Evolutionary conservation across 2,888 invertebrate species (phyloP).

Genomic region (Noctua janthina): DNA sequence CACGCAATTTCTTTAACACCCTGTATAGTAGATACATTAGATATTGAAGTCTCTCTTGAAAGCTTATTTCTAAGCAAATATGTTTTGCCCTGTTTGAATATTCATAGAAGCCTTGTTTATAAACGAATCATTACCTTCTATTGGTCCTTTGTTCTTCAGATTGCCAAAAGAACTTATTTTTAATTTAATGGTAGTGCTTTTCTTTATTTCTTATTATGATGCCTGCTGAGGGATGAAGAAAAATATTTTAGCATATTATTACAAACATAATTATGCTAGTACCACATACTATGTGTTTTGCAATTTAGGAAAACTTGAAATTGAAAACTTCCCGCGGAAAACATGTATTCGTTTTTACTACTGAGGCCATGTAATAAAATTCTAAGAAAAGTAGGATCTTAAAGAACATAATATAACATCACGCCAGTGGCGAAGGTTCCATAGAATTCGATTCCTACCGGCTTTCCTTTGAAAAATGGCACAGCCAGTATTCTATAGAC

Average conservation of each 20-base stretch:
- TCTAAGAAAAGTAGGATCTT: not conserved
- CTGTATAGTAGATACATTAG: not conserved
- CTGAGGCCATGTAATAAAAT: not conserved
- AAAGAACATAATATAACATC: not conserved
- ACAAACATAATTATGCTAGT: no score
- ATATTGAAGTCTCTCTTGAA: not conserved
- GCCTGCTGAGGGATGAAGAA: not conserved
- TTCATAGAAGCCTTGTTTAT: slow-evolving; percentile 33
- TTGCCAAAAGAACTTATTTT: not conserved
- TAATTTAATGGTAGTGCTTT: slow-evolving; percentile 9
- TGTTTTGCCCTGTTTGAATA: slow-evolving; percentile 26
- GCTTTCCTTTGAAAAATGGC: no score
- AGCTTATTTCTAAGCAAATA: slow-evolving; percentile 14
- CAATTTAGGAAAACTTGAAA: not conserved
- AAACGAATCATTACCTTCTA: slow-evolving; percentile 6
- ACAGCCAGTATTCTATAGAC: no score
- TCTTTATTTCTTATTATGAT: not conserved
- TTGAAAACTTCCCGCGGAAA: not conserved
- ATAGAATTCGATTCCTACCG: no score
- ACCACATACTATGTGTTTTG: not conserved
- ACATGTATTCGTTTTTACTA: not conserved
- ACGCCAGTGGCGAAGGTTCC: not conserved
- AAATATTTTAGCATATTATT: not conserved
- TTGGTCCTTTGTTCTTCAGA: slow-evolving; percentile 20
- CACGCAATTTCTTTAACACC: no score